A percentile compares a stretch with the other conserved stretches of the same genome.
phyloP scores from a whole-genome alignment of 1,140 invertebrate species.

The Drosophila insularis region DNA sequence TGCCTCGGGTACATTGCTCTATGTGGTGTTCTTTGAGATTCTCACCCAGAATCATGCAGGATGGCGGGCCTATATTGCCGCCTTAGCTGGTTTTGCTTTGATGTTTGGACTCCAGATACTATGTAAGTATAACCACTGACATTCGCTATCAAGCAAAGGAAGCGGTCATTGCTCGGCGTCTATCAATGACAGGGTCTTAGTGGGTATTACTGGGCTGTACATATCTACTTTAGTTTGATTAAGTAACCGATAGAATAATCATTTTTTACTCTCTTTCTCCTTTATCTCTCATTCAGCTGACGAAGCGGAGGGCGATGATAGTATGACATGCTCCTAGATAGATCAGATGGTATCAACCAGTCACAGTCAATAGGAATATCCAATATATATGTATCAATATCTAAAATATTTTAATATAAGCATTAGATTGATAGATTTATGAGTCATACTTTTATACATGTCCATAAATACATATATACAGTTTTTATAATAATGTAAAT shows the following conservation, averaged over 20 bases:
- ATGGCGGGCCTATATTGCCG: slow-evolving; percentile 87
- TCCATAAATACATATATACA: neutral
- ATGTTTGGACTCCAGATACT: slow-evolving; percentile 90
- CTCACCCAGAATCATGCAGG: slow-evolving; percentile 89
- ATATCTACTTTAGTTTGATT: neutral
- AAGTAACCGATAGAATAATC: slow-evolving; percentile 6
- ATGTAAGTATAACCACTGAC: slow-evolving; percentile 85
- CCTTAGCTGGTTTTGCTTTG: slow-evolving; percentile 88
- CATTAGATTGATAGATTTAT: neutral
- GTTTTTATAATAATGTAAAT: neutral
- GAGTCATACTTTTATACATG: neutral
- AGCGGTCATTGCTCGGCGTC: slow-evolving; percentile 8
- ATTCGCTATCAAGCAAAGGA: slow-evolving; percentile 11
- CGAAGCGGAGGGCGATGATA: slow-evolving; percentile 65
- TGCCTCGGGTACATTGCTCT: slow-evolving; percentile 93
- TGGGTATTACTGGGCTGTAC: neutral
- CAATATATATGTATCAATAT: neutral
- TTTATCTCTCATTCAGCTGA: slow-evolving; percentile 45
- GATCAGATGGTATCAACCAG: neutral
- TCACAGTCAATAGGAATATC: neutral
- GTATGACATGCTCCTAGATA: slow-evolving; percentile 44
- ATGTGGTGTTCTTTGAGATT: slow-evolving; percentile 96
- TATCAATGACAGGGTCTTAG: slow-evolving; percentile 20
- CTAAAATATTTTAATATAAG: neutral
- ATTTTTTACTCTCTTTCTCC: neutral